phyloP scores from a whole-genome alignment of 2,113 vertebrate genomes.

The Phylloscopus whistleri region DNA sequence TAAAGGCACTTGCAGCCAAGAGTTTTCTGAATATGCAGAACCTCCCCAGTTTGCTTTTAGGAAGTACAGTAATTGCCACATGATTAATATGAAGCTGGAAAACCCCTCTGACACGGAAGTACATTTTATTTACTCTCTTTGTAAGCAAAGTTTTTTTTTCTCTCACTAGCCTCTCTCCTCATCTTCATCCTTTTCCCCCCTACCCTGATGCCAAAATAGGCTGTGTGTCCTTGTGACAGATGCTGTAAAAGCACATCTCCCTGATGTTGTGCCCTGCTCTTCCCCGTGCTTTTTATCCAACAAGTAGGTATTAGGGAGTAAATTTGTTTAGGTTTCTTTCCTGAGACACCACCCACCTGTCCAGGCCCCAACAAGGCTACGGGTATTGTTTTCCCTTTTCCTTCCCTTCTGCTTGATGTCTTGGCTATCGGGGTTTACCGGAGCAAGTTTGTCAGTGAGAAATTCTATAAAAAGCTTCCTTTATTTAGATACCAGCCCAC shows the following conservation, averaged over 20 bases:
- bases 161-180: not conserved
- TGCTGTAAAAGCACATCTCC: not conserved
- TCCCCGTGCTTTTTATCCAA: not conserved
- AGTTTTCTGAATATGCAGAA: not conserved
- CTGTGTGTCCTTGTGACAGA: not conserved
- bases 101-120: not conserved
- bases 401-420: not conserved
- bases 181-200: not conserved
- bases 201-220: not conserved
- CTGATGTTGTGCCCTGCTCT: accelerated
- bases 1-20: not conserved
- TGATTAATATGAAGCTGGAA: not conserved
- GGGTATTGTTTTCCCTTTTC: slow-evolving; percentile 5
- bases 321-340: not conserved
- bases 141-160: not conserved
- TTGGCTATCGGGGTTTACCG: not conserved
- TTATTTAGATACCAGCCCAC: slow-evolving; percentile 11
- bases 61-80: not conserved
- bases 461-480: slow-evolving; percentile 52
- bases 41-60: not conserved
- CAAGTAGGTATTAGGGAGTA: not conserved
- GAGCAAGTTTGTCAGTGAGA: slow-evolving; percentile 19
- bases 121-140: not conserved
- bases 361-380: accelerated
- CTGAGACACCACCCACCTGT: not conserved